These are phyloP conservation scores for Drosophila diplacantha DNA, from an alignment of 2,888 invertebrate species.

Conservation along the genomic window DNA sequence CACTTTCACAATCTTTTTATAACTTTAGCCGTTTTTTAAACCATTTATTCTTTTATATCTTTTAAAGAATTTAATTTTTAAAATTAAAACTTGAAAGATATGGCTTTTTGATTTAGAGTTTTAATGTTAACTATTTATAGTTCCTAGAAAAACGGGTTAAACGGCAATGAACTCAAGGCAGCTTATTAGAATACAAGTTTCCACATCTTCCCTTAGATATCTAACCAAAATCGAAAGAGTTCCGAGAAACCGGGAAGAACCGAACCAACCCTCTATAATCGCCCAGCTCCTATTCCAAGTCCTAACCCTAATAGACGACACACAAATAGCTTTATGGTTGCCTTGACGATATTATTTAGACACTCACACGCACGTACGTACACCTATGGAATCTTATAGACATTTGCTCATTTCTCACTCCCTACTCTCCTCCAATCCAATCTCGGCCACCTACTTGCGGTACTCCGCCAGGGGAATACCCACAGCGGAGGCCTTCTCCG, in stretches of 20 bases:
- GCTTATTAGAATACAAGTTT: background rate
- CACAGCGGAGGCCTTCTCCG: conserved; percentile 24
- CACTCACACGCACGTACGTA: conserved; percentile 26
- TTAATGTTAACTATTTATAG: background rate
- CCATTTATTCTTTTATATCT: background rate
- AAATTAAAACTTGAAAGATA: background rate
- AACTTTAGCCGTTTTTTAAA: background rate
- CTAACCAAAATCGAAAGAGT: background rate
- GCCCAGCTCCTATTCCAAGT: conserved; percentile 1
- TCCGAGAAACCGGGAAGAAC: background rate
- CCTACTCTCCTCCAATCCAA: background rate
- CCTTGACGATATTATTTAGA: conserved; percentile 25
- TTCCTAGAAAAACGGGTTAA: background rate
- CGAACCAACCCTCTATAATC: background rate
- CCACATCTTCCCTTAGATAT: background rate
- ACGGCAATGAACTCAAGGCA: background rate
- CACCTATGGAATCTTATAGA: conserved; percentile 32
- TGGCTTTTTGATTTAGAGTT: background rate
- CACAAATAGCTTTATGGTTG: conserved; percentile 18
- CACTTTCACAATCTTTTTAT: background rate
- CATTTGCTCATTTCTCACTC: conserved; percentile 29
- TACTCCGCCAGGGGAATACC: conserved; percentile 69
- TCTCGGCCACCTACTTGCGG: conserved; percentile 56
- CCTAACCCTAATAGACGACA: conserved; percentile 20
- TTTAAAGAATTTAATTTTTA: background rate